Evolutionary conservation across 2,113 vertebrate genomes (phyloP).

Genomic region (Oreocharis arfaki): DNA sequence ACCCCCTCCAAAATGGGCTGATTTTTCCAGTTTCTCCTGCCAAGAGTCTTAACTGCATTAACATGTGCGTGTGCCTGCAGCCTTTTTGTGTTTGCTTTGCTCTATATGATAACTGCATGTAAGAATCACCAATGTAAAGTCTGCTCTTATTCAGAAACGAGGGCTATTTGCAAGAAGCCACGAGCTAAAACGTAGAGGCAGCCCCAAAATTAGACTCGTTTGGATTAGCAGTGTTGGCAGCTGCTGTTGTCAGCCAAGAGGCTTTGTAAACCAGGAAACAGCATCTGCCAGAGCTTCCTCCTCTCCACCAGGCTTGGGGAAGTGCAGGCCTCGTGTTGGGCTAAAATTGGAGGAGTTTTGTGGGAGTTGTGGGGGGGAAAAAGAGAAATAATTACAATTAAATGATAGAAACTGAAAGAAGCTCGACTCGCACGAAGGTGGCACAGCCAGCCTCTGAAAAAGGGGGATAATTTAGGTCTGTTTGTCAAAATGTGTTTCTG

Average conservation of each 20-base stretch:
- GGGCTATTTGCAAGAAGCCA: not conserved
- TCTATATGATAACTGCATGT: not conserved
- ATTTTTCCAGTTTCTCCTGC: not conserved
- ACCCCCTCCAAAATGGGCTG: not conserved
- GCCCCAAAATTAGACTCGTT: not conserved
- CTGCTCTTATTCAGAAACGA: not conserved
- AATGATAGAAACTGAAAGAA: not conserved
- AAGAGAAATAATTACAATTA: not conserved
- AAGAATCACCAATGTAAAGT: not conserved
- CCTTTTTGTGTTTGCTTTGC: not conserved
- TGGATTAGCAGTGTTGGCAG: not conserved
- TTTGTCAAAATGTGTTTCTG: not conserved
- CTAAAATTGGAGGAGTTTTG: not conserved
- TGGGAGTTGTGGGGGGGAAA: accelerated
- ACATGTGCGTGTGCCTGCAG: not conserved
- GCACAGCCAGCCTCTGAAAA: not conserved
- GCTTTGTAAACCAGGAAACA: not conserved
- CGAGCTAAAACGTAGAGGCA: not conserved
- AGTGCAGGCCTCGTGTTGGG: not conserved
- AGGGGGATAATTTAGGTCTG: not conserved
- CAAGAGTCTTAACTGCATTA: not conserved
- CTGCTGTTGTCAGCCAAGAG: not conserved
- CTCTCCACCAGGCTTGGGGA: not conserved
- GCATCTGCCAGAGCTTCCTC: not conserved
- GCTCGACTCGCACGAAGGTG: not conserved